Evolutionary conservation across 2,113 vertebrate species (phyloP).

Genomic region (Ptychochromis oligacanthus): DNA sequence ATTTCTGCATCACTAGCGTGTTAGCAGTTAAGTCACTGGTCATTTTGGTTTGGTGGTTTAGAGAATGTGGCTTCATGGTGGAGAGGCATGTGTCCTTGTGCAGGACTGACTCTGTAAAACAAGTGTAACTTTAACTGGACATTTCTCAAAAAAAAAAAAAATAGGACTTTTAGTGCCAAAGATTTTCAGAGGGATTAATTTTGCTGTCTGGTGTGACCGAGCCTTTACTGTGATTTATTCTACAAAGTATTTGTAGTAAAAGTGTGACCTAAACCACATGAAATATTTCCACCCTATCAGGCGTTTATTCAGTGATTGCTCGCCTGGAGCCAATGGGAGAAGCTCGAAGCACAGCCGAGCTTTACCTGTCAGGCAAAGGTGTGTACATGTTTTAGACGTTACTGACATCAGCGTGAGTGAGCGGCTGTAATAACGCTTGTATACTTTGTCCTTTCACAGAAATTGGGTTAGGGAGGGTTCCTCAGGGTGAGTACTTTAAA

Average conservation of each 20-base stretch:
- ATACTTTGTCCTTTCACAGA: conserved; percentile 83
- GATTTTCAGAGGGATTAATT: not conserved
- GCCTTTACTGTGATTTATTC: not conserved
- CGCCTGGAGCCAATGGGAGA: conserved; percentile 88
- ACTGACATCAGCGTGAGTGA: not conserved
- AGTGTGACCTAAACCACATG: not conserved
- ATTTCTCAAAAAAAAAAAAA: no score
- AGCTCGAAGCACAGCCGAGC: conserved; percentile 90
- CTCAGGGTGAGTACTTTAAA: conserved; percentile 83
- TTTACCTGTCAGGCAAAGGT: conserved; percentile 93
- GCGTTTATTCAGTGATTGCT: conserved; percentile 91
- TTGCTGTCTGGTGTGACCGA: not conserved
- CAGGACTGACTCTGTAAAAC: not conserved
- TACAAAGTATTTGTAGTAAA: not conserved
- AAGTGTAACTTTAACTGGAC: not conserved
- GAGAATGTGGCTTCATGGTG: not conserved
- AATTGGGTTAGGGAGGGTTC: conserved; percentile 86
- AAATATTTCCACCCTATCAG: conserved; percentile 69
- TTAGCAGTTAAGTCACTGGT: no score
- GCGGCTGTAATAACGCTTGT: conserved; percentile 34
- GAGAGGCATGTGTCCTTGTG: not conserved
- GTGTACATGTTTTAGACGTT: conserved; percentile 10
- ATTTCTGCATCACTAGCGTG: not conserved
- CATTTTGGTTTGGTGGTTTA: not conserved
- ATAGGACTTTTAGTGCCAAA: no score